Evolutionary conservation across 37 sponge, comb jelly and placozoan species (phyloP), one percentile per base, ranked within the genome.

Genomic region (Amphimedon queenslandica): DNA sequence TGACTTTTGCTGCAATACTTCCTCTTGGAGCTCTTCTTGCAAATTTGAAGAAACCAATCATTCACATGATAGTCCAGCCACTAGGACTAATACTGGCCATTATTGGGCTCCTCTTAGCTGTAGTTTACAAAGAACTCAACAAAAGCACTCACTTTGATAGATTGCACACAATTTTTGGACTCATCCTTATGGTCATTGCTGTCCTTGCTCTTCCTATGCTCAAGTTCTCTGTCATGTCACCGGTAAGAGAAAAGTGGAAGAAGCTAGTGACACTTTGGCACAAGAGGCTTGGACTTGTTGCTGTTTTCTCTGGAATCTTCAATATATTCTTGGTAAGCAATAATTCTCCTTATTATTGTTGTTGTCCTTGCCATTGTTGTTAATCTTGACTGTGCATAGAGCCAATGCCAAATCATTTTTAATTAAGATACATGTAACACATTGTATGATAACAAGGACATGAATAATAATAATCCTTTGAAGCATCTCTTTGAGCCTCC

Each of bases 21-120:
- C 85, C 85, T 16, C 37, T 85, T 8, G 85, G 78, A 24, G 85
- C 69, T 1, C 73, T 78, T 27, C 68, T 85, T 25, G 70, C 73
- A 23, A n/a, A 66, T 43, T 33, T 40, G 28, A 20, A 67, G 35
- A 57, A 35, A 11, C 30, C 20, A 6, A 29, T 78, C 18, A 63
- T 53, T 25, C 78, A 85, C 58, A 73, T 55, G 70, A 41, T 85
- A 11, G 31, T 74, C 37, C 85, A 73, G 34, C 74, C 70, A 1
- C 21, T 66, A 0, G 60, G 61, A 6, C 3, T 73, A 18, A 3
- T 67, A 36, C 56, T 73, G 8, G 73, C 75, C 0, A 57, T 85
- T 3, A 36, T 66, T 1, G 85, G 85, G 20, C 67, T 78, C 20
- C 63, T 56, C 6, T 33, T 73, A 34, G 68, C 78, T 11, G 40